These are phyloP conservation scores for Prosopocoilus inquinatus DNA, from an alignment of 2,888 invertebrate genomes.

Conservation along the genomic window DNA sequence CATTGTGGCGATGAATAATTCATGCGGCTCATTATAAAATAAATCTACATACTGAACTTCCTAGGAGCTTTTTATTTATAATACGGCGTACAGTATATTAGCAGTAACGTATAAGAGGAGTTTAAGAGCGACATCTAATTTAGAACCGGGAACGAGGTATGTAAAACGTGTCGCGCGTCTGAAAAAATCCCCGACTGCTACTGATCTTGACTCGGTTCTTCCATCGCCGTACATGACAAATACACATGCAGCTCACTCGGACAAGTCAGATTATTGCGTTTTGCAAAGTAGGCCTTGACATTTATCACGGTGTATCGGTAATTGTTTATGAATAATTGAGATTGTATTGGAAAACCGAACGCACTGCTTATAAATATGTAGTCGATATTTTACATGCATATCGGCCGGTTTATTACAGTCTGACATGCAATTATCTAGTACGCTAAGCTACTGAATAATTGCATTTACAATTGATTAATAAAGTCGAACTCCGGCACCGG, in stretches of 20 bases:
- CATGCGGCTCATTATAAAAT: conserved; percentile 1
- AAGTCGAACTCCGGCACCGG: conserved; percentile 11
- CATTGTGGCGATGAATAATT: conserved; percentile 2
- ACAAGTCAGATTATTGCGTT: conserved; percentile 36
- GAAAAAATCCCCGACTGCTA: conserved; percentile 12
- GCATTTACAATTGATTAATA: conserved; percentile 20
- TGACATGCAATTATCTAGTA: conserved; percentile 37
- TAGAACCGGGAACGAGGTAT: conserved; percentile 8
- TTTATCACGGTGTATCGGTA: conserved; percentile 38
- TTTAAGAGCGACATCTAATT: background rate
- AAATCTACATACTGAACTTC: conserved; percentile 1
- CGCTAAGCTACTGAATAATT: conserved; percentile 28
- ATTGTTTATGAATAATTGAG: conserved; percentile 41
- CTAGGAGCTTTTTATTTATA: background rate
- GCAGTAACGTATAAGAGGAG: background rate
- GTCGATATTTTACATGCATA: conserved; percentile 8
- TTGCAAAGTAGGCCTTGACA: conserved; percentile 38
- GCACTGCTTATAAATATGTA: conserved; percentile 20
- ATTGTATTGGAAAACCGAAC: conserved; percentile 30
- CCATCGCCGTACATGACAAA: conserved; percentile 18
- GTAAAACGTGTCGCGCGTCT: conserved; percentile 13
- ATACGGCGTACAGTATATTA: background rate
- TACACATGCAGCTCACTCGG: conserved; percentile 19
- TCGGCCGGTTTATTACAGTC: conserved; percentile 26
- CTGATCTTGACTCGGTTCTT: conserved; percentile 11